Evolutionary conservation across 2,888 invertebrate species (phyloP).

Genomic region (Andrena bicolor): DNA sequence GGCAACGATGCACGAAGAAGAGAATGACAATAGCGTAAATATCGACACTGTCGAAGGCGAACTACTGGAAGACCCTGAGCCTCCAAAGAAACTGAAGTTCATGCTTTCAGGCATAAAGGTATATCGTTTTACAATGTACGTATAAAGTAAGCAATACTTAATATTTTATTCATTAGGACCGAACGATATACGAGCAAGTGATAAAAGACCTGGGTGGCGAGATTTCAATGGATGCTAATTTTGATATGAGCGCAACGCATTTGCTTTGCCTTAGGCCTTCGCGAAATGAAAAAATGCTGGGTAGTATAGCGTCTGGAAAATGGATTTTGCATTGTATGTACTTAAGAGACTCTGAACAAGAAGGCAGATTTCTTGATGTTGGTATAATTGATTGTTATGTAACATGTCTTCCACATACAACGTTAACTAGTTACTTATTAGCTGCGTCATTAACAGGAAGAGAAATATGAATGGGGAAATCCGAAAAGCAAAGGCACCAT

Average conservation of each 20-base stretch:
- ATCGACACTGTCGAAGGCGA: slow-evolving; percentile 20
- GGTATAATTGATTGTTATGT: slow-evolving; percentile 68
- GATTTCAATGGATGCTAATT: slow-evolving; percentile 87
- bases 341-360: slow-evolving; percentile 88
- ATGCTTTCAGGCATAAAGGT: slow-evolving; percentile 83
- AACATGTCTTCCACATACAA: neutral
- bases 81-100: slow-evolving; percentile 75
- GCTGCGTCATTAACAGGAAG: slow-evolving; percentile 87
- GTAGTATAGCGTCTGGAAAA: slow-evolving; percentile 94
- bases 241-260: slow-evolving; percentile 90
- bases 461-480: slow-evolving; percentile 94
- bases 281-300: slow-evolving; percentile 95
- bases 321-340: slow-evolving; percentile 95
- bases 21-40: slow-evolving; percentile 1
- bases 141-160: slow-evolving; percentile 1
- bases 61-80: slow-evolving; percentile 43
- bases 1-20: slow-evolving; percentile 30
- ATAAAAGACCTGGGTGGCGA: slow-evolving; percentile 89
- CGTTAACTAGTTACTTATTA: neutral
- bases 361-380: slow-evolving; percentile 89
- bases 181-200: slow-evolving; percentile 86
- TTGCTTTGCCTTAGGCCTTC: slow-evolving; percentile 91
- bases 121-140: slow-evolving; percentile 18
- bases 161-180: slow-evolving; percentile 83
- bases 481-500: slow-evolving; percentile 87